phyloP scores from a whole-genome alignment of 1,140 invertebrate species.

The Drosophila saltans region DNA sequence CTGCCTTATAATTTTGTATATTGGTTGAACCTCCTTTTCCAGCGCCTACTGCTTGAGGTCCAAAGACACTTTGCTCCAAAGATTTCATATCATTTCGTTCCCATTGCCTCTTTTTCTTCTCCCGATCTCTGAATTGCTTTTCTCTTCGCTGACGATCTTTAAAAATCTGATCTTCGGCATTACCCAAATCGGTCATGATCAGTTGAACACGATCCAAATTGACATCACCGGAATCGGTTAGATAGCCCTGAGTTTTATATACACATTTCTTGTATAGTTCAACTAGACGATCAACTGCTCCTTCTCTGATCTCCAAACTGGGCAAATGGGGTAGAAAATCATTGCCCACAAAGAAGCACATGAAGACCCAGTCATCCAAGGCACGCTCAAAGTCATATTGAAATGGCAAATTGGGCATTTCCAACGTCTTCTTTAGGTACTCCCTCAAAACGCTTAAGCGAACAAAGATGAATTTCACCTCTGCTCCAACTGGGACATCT shows the following conservation, averaged over 20 bases:
- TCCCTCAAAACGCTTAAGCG: slow-evolving; percentile 96
- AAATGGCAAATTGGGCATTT: slow-evolving; percentile 97
- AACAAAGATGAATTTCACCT: slow-evolving; percentile 95
- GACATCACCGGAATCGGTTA: slow-evolving; percentile 97
- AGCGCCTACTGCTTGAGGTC: slow-evolving; percentile 86
- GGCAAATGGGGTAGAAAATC: slow-evolving; percentile 99
- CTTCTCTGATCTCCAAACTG: slow-evolving; percentile 98
- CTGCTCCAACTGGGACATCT: slow-evolving; percentile 86
- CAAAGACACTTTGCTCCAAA: slow-evolving; percentile 86
- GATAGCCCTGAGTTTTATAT: slow-evolving; percentile 96
- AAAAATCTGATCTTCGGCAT: slow-evolving; percentile 99
- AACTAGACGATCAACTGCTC: slow-evolving; percentile 97
- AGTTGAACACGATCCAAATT: slow-evolving; percentile 96
- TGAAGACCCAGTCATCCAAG: slow-evolving; percentile 99
- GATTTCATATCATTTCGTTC: slow-evolving; percentile 71
- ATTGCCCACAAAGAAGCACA: slow-evolving; percentile 99
- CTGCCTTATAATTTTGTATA: slow-evolving; percentile 86
- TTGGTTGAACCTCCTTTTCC: slow-evolving; percentile 72
- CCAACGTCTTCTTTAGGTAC: slow-evolving; percentile 95
- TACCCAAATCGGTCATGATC: slow-evolving; percentile 96
- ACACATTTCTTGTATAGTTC: slow-evolving; percentile 97
- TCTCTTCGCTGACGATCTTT: slow-evolving; percentile 95
- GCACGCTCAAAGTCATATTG: slow-evolving; percentile 93
- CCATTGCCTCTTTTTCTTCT: slow-evolving; percentile 87
- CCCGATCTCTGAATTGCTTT: slow-evolving; percentile 89